Percentiles rank a stretch among this genome's conserved stretches.
Evolutionary conservation across 2,797 vertebrate species (phyloP).

Genomic region (Hafferia zeledoni): DNA sequence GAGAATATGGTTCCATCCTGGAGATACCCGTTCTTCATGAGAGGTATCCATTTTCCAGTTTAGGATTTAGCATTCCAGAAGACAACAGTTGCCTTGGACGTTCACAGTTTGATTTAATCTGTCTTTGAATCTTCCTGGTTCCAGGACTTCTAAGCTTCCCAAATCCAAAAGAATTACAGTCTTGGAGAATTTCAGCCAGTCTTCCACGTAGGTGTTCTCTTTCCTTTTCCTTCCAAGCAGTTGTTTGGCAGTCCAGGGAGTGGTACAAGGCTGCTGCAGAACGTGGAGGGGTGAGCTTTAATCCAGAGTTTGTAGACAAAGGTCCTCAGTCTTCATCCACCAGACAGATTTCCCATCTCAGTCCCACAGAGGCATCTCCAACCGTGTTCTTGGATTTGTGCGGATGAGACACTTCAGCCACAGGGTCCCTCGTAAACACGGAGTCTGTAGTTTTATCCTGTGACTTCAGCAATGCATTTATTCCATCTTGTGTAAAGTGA

Average conservation of each 20-base stretch:
- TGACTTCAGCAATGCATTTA: conserved; percentile 45
- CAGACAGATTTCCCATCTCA: conserved; percentile 46
- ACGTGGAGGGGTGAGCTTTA: conserved; percentile 12
- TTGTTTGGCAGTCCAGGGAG: conserved; percentile 53
- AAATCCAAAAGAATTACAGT: conserved; percentile 63
- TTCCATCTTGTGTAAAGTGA: conserved; percentile 45
- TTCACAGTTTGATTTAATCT: conserved; percentile 54
- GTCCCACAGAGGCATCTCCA: conserved; percentile 59
- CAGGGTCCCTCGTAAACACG: conserved; percentile 30
- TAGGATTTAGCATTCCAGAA: conserved; percentile 34
- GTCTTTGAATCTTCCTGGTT: conserved; percentile 57
- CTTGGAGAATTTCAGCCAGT: conserved; percentile 53
- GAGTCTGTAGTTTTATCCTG: conserved; percentile 62
- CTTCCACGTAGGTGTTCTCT: conserved; percentile 39
- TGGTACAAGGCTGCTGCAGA: conserved; percentile 32
- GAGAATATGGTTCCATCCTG: conserved; percentile 68
- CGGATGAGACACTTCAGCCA: conserved; percentile 21
- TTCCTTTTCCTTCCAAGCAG: conserved; percentile 23
- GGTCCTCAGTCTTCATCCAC: conserved; percentile 72
- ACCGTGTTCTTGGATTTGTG: conserved; percentile 13
- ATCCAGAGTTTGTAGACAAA: conserved; percentile 55
- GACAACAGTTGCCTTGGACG: conserved; percentile 49
- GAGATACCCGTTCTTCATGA: conserved; percentile 68
- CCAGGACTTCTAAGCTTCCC: conserved; percentile 60
- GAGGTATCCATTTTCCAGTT: conserved; percentile 60